phyloP scores from a whole-genome alignment of 1,140 invertebrate species.

The Sarcophaga peregrina region DNA sequence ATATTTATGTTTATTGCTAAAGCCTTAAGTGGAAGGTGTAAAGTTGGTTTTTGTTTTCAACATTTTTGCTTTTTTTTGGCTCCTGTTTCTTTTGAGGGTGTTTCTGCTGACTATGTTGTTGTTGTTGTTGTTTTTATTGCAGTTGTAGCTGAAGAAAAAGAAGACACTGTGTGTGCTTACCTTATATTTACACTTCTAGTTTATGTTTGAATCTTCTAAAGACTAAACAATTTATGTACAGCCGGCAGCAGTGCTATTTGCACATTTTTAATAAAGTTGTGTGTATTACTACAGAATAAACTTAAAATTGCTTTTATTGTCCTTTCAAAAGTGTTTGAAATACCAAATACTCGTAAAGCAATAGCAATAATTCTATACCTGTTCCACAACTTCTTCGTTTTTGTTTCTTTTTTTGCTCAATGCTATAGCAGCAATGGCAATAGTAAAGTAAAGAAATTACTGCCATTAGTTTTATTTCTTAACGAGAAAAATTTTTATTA shows the following conservation, averaged over 20 bases:
- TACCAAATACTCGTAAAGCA: too few relatives aligned
- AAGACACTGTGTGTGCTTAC: too few relatives aligned
- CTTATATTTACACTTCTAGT: not conserved
- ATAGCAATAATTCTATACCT: not conserved
- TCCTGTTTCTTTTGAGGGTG: not conserved
- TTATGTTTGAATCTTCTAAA: not conserved
- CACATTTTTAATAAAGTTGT: slow-evolving; percentile 9
- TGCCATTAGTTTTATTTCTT: slow-evolving; percentile 10
- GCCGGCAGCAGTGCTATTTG: not conserved
- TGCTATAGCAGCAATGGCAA: too few relatives aligned
- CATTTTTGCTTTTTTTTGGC: not conserved
- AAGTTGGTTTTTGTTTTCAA: not conserved
- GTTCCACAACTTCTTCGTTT: not conserved
- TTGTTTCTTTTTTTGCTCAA: too few relatives aligned
- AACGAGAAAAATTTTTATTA: not conserved
- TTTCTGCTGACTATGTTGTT: not conserved
- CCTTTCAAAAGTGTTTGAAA: not conserved
- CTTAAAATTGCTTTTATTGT: not conserved
- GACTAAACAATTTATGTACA: slow-evolving; percentile 4
- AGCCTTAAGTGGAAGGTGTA: slow-evolving; percentile 6
- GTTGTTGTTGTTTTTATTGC: not conserved
- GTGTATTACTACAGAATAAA: not conserved
- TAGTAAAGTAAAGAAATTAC: not conserved
- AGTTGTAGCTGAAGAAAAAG: too few relatives aligned
- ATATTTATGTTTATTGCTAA: slow-evolving; percentile 25